Evolutionary conservation across 2,113 vertebrate species (phyloP).

Genomic region (Petroica traversi): DNA sequence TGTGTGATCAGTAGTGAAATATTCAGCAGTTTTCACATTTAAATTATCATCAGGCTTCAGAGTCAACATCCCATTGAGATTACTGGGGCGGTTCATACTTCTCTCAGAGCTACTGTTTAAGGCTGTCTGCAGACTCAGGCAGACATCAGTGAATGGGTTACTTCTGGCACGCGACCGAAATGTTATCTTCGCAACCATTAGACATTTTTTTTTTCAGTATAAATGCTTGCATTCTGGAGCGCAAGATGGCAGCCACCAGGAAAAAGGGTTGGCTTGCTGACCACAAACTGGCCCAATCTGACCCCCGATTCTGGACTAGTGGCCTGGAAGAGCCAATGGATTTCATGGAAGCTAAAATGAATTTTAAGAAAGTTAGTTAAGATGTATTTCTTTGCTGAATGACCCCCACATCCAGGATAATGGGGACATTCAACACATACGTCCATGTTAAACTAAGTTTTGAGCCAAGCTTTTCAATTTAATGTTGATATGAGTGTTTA

Average conservation of each 20-base stretch:
- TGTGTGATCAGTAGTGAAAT: conserved; percentile 68
- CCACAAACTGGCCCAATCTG: conserved; percentile 61
- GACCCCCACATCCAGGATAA: background rate
- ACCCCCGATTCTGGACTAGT: conserved; percentile 63
- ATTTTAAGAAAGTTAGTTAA: conserved; percentile 65
- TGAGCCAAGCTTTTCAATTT: conserved; percentile 51
- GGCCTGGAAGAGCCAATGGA: conserved; percentile 69
- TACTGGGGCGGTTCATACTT: conserved; percentile 67
- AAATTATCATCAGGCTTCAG: conserved; percentile 75
- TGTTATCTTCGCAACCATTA: conserved; percentile 63
- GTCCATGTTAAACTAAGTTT: conserved; percentile 4
- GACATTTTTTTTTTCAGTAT: conserved; percentile 61
- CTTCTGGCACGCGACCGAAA: conserved; percentile 58
- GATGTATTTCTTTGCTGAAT: conserved; percentile 55
- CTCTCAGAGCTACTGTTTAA: conserved; percentile 72
- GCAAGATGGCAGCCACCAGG: conserved; percentile 62
- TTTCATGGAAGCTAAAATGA: conserved; percentile 72
- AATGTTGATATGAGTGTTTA: background rate
- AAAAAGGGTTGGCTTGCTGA: conserved; percentile 62
- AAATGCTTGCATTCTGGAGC: conserved; percentile 68
- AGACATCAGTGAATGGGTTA: conserved; percentile 66
- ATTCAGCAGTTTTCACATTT: conserved; percentile 69
- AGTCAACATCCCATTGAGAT: conserved; percentile 73
- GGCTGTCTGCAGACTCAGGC: conserved; percentile 70
- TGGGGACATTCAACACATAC: background rate